These are phyloP conservation scores for Heliopora coerulea DNA, from an alignment of 92 coral and sea anemone genomes.

Conservation along the genomic window DNA sequence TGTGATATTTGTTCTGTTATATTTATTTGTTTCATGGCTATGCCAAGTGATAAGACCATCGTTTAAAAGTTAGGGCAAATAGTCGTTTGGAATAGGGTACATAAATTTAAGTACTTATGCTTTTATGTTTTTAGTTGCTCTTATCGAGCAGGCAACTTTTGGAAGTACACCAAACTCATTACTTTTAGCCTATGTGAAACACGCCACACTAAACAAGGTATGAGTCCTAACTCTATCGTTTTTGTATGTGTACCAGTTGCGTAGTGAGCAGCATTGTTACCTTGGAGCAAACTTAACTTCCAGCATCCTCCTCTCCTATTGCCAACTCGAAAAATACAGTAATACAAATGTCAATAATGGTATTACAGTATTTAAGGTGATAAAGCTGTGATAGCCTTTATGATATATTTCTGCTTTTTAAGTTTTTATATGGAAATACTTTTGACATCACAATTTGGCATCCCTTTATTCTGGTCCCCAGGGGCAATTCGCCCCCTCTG, in stretches of 20 bases:
- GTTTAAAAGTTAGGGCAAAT: background rate
- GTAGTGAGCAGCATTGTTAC: background rate
- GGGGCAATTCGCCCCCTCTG: no score
- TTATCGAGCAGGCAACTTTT: conserved; percentile 96
- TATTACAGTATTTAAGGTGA: no score
- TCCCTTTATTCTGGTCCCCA: no score
- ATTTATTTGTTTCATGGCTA: background rate
- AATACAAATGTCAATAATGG: no score
- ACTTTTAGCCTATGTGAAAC: conserved; percentile 83
- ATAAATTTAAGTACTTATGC: background rate
- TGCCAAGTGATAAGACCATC: background rate
- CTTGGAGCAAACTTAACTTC: no score
- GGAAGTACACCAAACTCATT: conserved; percentile 84
- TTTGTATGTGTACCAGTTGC: background rate
- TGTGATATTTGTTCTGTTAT: no score
- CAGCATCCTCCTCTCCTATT: no score
- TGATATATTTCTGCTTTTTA: no score
- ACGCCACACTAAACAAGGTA: conserved; percentile 88
- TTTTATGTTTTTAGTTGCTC: conserved; percentile 60
- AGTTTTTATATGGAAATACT: no score
- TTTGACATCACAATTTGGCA: no score
- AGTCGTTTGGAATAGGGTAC: background rate
- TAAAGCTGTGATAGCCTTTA: no score
- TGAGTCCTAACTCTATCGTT: background rate
- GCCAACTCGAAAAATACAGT: no score